These are phyloP conservation scores for Stenolophus ochropezus DNA, from an alignment of 2,888 invertebrate genomes.

Conservation along the genomic window DNA sequence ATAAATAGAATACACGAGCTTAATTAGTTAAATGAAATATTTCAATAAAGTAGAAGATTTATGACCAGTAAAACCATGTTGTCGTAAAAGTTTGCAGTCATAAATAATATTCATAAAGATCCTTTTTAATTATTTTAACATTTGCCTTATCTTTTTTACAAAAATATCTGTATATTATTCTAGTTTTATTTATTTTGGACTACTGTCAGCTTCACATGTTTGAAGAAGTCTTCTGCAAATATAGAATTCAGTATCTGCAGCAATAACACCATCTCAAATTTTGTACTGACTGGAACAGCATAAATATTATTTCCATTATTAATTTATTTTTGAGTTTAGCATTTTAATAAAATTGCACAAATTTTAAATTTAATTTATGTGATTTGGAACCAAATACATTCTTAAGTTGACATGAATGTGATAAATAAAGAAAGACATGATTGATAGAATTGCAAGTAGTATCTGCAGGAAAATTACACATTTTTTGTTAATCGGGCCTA, in stretches of 20 bases:
- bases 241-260: not conserved
- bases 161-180: too few relatives aligned
- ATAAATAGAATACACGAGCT: too few relatives aligned
- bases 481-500: constrained; percentile 32
- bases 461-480: constrained; percentile 25
- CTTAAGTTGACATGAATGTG: constrained; percentile 65
- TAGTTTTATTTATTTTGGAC: constrained; percentile 17
- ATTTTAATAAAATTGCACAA: constrained; percentile 7
- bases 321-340: constrained; percentile 32
- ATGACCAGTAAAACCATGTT: too few relatives aligned
- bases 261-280: not conserved
- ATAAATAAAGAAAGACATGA: constrained; percentile 66
- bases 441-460: constrained; percentile 3
- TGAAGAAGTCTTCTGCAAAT: not conserved
- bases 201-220: not conserved
- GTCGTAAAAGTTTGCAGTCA: too few relatives aligned
- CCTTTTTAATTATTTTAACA: too few relatives aligned
- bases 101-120: too few relatives aligned
- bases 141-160: too few relatives aligned
- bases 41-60: too few relatives aligned
- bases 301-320: constrained; percentile 3
- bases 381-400: constrained; percentile 46
- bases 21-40: too few relatives aligned
- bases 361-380: constrained; percentile 11
- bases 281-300: constrained; percentile 5